Percentiles rank a stretch among this genome's conserved stretches.
These are phyloP conservation scores for Scrobipalpa atriplicella DNA, from an alignment of 2,888 invertebrate genomes.

Conservation along the genomic window DNA sequence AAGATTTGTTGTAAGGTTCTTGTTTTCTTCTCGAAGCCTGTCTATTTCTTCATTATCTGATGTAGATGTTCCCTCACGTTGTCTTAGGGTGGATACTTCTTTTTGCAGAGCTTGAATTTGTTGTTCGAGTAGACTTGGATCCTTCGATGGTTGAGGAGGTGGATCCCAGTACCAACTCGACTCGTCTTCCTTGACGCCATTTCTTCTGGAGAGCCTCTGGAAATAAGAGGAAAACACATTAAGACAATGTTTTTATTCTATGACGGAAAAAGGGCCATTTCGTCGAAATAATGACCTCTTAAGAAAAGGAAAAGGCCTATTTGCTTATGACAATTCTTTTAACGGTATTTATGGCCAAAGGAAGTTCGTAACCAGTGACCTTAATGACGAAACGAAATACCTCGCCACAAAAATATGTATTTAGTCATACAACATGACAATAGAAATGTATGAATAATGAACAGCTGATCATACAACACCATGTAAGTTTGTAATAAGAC, in stretches of 20 bases:
- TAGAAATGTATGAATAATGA: conserved; percentile 11
- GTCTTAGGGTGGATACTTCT: conserved; percentile 69
- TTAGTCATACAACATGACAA: neutral
- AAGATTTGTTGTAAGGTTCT: conserved; percentile 81
- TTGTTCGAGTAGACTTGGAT: conserved; percentile 59
- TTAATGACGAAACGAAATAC: conserved; percentile 19
- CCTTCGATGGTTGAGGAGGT: conserved; percentile 54
- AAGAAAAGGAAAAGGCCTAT: neutral
- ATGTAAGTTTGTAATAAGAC: neutral
- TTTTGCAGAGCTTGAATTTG: conserved; percentile 68
- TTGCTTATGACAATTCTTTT: neutral
- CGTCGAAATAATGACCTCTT: too few species aligned
- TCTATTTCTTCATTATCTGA: conserved; percentile 68
- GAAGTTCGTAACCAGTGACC: conserved; percentile 9
- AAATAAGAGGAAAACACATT: conserved; percentile 49
- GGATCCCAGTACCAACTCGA: conserved; percentile 82
- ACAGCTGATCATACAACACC: conserved; percentile 15
- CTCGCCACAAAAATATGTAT: conserved; percentile 1
- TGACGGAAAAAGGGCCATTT: too few species aligned
- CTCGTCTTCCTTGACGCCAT: conserved; percentile 75
- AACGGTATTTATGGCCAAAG: conserved; percentile 5
- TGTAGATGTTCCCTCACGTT: conserved; percentile 53
- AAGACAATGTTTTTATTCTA: neutral
- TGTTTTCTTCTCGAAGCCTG: conserved; percentile 82
- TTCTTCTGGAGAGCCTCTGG: conserved; percentile 69